Evolutionary conservation across 2,888 invertebrate genomes (phyloP).

Genomic region (Cheilosia vulpina): DNA sequence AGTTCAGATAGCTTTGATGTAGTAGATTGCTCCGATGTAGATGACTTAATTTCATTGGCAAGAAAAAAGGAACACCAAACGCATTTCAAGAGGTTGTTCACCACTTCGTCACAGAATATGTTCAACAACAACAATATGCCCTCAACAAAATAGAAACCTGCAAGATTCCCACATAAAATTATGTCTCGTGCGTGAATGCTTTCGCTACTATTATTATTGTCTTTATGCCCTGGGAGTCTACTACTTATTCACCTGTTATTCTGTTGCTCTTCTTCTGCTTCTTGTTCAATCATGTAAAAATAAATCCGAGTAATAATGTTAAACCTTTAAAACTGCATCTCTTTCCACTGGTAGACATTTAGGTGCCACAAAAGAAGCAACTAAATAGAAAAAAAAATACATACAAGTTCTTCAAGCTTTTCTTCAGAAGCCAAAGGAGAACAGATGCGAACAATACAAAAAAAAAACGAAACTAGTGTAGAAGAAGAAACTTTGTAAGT

Average conservation of each 20-base stretch:
- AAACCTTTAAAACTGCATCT: constrained; percentile 62
- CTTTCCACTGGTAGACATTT: constrained; percentile 51
- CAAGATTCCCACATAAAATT: constrained; percentile 70
- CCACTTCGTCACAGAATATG: not conserved
- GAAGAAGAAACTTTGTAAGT: constrained; percentile 63
- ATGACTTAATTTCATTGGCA: no score
- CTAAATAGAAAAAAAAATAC: not conserved
- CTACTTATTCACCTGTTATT: constrained; percentile 11
- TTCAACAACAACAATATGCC: not conserved
- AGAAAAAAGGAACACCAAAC: no score
- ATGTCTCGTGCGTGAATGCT: constrained; percentile 69
- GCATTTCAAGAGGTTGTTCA: constrained; percentile 2
- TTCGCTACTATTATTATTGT: constrained; percentile 50
- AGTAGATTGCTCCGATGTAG: no score
- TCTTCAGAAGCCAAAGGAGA: constrained; percentile 57
- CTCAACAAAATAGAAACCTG: constrained; percentile 34
- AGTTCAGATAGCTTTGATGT: no score
- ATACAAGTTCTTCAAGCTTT: constrained; percentile 54
- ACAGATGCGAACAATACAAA: constrained; percentile 26
- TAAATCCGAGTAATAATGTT: constrained; percentile 39
- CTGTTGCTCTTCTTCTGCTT: not conserved
- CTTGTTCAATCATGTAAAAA: constrained; percentile 45
- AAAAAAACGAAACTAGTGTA: constrained; percentile 62
- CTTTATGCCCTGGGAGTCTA: constrained; percentile 32
- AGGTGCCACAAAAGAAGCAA: constrained; percentile 48